Conservation (phyloP, 2,888 invertebrate genomes). For the Prionchulus punctatus region DNA sequence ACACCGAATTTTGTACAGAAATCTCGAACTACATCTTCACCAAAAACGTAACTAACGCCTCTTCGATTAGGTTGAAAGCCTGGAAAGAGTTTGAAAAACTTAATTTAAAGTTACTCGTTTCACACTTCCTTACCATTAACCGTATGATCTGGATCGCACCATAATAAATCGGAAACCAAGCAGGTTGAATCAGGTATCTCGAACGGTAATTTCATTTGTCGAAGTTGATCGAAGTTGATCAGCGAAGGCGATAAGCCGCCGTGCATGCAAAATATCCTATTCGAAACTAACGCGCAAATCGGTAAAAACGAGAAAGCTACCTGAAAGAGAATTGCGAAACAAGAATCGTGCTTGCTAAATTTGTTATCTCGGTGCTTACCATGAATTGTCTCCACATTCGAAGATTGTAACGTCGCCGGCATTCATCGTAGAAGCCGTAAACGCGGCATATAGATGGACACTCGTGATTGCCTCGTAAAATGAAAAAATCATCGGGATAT, state of each 20-base stretch:
- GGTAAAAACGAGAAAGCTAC: background rate
- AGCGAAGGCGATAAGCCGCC: background rate
- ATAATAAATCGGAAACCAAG: background rate
- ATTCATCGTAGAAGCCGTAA: conserved; percentile 6
- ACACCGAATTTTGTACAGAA: too few species aligned
- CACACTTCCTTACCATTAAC: background rate
- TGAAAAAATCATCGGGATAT: conserved; percentile 66
- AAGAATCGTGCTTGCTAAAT: too few species aligned
- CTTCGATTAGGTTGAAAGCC: too few species aligned
- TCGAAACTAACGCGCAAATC: background rate
- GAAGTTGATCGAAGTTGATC: background rate
- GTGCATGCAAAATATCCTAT: background rate
- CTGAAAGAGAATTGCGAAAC: too few species aligned
- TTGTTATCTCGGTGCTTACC: too few species aligned
- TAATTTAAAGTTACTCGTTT: too few species aligned
- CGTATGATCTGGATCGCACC: background rate
- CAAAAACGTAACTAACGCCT: too few species aligned
- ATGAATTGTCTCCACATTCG: background rate
- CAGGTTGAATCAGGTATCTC: background rate
- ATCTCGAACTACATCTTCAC: too few species aligned
- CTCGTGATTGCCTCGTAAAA: conserved; percentile 90
- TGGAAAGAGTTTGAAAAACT: too few species aligned
- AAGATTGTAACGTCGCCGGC: conserved; percentile 1
- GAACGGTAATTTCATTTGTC: background rate
- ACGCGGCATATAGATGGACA: conserved; percentile 86